Conservation (phyloP, 2,888 invertebrate species). For the Julus scandinavius region DNA sequence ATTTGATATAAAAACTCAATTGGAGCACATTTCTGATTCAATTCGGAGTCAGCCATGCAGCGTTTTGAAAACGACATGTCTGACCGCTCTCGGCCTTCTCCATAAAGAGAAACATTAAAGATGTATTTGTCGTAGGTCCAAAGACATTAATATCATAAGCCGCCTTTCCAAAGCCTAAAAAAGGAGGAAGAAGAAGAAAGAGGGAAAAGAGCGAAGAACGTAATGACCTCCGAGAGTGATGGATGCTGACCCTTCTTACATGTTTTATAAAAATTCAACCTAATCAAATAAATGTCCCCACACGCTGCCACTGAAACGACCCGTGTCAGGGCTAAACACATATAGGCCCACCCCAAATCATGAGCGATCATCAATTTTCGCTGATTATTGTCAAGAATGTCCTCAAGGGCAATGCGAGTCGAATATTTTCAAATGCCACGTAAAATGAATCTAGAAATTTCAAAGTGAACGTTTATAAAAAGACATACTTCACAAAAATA, state of each 20-base stretch:
- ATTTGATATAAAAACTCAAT: slow-evolving; percentile 42
- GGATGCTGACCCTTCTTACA: slow-evolving; percentile 42
- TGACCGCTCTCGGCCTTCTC: slow-evolving; percentile 42
- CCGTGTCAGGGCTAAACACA: slow-evolving; percentile 29
- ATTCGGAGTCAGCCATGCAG: slow-evolving; percentile 42
- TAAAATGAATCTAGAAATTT: neutral
- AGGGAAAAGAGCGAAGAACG: neutral
- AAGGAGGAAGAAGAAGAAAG: neutral
- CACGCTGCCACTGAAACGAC: slow-evolving; percentile 19
- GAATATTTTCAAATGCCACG: neutral
- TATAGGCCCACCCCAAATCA: neutral
- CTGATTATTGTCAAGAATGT: slow-evolving; percentile 35
- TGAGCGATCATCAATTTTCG: slow-evolving; percentile 19
- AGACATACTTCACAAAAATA: neutral
- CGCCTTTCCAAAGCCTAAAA: slow-evolving; percentile 1
- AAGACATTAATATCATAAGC: slow-evolving; percentile 42
- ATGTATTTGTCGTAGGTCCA: slow-evolving; percentile 9
- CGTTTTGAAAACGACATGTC: slow-evolving; percentile 39
- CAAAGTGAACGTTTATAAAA: neutral
- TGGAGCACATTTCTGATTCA: slow-evolving; percentile 39
- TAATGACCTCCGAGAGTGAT: slow-evolving; percentile 27
- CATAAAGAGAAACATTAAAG: slow-evolving; percentile 42
- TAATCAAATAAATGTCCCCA: slow-evolving; percentile 28
- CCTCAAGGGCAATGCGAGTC: neutral
- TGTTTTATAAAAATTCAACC: slow-evolving; percentile 39